Conservation (phyloP, 2,797 vertebrate species). For the Scomberomorus guttatus region DNA sequence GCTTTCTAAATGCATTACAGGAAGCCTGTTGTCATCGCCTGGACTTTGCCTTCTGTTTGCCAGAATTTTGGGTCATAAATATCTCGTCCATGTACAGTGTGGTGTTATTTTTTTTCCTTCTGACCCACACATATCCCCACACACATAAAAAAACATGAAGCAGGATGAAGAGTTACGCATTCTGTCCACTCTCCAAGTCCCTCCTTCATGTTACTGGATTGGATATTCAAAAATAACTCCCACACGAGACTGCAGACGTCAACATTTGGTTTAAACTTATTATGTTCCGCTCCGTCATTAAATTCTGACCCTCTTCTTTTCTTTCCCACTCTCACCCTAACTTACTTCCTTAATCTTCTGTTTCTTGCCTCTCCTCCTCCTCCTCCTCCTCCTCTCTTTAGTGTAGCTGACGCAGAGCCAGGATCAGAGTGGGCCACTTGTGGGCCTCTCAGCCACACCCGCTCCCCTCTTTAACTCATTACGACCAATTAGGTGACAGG, state of each 20-base stretch:
- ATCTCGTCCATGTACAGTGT: slow-evolving; percentile 37
- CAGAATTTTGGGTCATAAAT: slow-evolving; percentile 33
- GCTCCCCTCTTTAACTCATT: slow-evolving; percentile 74
- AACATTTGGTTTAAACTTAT: slow-evolving; percentile 15
- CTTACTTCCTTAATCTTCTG: neutral
- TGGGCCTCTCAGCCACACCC: slow-evolving; percentile 54
- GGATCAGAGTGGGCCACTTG: slow-evolving; percentile 61
- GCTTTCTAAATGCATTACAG: slow-evolving; percentile 22
- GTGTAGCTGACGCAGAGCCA: slow-evolving; percentile 49
- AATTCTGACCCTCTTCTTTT: neutral
- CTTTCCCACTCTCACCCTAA: neutral
- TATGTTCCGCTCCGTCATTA: neutral
- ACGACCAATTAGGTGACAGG: slow-evolving; percentile 74
- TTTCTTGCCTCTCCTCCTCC: slow-evolving; percentile 17
- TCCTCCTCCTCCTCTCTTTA: slow-evolving; percentile 27
- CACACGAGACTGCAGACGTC: slow-evolving; percentile 9
- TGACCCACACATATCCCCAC: slow-evolving; percentile 57
- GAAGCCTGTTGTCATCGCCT: slow-evolving; percentile 39
- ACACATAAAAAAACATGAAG: slow-evolving; percentile 52
- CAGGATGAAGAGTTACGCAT: slow-evolving; percentile 40
- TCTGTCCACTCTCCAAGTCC: slow-evolving; percentile 16
- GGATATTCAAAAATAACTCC: slow-evolving; percentile 14
- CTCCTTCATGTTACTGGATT: slow-evolving; percentile 16
- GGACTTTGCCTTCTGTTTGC: slow-evolving; percentile 22
- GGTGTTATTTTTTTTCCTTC: slow-evolving; percentile 30